phyloP scores from a whole-genome alignment of 2,113 vertebrate genomes.

The Oophaga pumilio region DNA sequence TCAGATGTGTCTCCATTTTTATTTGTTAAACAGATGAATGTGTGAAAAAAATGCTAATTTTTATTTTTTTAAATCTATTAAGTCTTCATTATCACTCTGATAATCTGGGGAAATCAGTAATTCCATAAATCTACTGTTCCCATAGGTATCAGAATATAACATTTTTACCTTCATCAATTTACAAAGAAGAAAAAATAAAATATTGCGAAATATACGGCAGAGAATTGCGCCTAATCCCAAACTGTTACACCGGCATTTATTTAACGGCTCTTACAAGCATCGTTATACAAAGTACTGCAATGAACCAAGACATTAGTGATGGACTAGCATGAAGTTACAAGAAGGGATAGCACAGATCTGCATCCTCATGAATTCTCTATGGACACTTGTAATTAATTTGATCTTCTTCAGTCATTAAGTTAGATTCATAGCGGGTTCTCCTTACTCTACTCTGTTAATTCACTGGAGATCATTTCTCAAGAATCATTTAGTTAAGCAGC shows the following conservation, averaged over 20 bases:
- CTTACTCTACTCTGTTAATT: constrained; percentile 77
- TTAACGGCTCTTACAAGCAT: not conserved
- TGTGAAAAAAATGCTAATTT: too few relatives aligned
- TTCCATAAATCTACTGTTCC: too few relatives aligned
- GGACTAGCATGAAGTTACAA: constrained; percentile 64
- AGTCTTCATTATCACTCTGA: too few relatives aligned
- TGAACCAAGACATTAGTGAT: not conserved
- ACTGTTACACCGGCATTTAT: not conserved
- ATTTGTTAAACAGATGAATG: too few relatives aligned
- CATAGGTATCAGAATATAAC: not conserved
- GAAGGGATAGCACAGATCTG: constrained; percentile 67
- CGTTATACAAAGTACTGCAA: not conserved
- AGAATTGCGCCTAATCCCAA: not conserved
- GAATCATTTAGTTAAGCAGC: constrained; percentile 82
- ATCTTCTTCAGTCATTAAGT: constrained; percentile 82
- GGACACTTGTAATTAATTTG: constrained; percentile 82
- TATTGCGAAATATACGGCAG: not conserved
- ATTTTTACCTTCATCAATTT: not conserved
- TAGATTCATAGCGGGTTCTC: constrained; percentile 71
- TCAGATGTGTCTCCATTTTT: too few relatives aligned
- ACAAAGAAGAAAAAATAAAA: not conserved
- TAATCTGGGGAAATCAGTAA: too few relatives aligned
- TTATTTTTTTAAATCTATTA: too few relatives aligned
- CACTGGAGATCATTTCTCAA: constrained; percentile 76
- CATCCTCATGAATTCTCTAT: constrained; percentile 72